Conservation (phyloP, 2,888 invertebrate species). For the Yponomeuta malinellus region DNA sequence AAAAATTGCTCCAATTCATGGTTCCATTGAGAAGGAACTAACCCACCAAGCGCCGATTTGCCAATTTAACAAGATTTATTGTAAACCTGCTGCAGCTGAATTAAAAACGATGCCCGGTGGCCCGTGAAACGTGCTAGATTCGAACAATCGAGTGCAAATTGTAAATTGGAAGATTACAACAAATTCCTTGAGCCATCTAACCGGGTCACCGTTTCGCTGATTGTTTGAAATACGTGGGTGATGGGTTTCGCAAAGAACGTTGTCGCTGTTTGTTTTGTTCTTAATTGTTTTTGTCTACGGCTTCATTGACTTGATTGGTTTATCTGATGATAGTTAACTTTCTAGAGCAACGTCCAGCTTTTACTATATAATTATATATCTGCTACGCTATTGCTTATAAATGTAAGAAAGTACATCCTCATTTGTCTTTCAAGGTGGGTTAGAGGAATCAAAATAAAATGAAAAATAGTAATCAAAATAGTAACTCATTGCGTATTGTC, state of each 20-base stretch:
- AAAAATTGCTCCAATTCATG: too few relatives aligned
- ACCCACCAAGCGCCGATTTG: too few relatives aligned
- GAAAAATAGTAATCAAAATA: too few relatives aligned
- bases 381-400: not conserved
- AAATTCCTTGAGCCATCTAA: constrained; percentile 32
- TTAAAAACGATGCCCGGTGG: constrained; percentile 20
- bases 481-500: too few relatives aligned
- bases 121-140: constrained; percentile 25
- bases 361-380: not conserved
- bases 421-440: not conserved
- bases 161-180: constrained; percentile 54
- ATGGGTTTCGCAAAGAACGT: constrained; percentile 13
- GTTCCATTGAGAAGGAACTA: too few relatives aligned
- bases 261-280: not conserved
- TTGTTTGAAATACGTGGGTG: constrained; percentile 14
- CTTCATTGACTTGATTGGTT: not conserved
- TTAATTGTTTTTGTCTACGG: constrained; percentile 14
- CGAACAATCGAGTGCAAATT: constrained; percentile 32
- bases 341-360: not conserved
- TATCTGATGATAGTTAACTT: too few relatives aligned
- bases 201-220: constrained; percentile 38
- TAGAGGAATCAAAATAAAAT: not conserved
- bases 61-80: too few relatives aligned
- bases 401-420: not conserved
- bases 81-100: not conserved